phyloP scores from a whole-genome alignment of 2,797 vertebrate genomes.

The Microchirus variegatus region DNA sequence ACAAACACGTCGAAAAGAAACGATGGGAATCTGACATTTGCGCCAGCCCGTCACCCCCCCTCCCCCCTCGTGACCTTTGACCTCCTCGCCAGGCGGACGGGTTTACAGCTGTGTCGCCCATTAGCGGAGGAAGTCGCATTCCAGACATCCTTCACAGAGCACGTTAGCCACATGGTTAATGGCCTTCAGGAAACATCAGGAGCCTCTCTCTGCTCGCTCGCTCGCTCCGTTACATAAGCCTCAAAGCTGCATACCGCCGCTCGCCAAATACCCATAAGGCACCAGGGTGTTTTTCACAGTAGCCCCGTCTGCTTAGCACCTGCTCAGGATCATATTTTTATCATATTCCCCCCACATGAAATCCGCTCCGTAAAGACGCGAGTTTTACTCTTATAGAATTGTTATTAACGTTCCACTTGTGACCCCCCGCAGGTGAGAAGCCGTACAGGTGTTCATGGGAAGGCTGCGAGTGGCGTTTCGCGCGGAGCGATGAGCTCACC shows the following conservation, averaged over 20 bases:
- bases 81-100: constrained; percentile 43
- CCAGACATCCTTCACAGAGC: constrained; percentile 50
- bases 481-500: constrained; percentile 96
- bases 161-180: constrained; percentile 55
- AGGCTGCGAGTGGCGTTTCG: constrained; percentile 97
- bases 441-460: constrained; percentile 99
- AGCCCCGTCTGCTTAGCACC: constrained; percentile 41
- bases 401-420: background rate
- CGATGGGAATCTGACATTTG: constrained; percentile 66
- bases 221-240: constrained; percentile 64
- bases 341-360: too few relatives aligned
- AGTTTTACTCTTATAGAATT: too few relatives aligned
- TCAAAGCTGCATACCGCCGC: constrained; percentile 57
- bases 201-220: constrained; percentile 28
- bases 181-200: constrained; percentile 57
- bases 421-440: constrained; percentile 88
- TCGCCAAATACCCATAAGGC: constrained; percentile 32
- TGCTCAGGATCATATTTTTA: constrained; percentile 10
- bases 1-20: background rate
- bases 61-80: constrained; percentile 58
- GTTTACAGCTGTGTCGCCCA: constrained; percentile 58
- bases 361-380: background rate
- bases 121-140: constrained; percentile 67
- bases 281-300: constrained; percentile 57
- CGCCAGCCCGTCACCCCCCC: too few relatives aligned